phyloP scores from a whole-genome alignment of 2,888 invertebrate genomes.

The Dasypolia templi region DNA sequence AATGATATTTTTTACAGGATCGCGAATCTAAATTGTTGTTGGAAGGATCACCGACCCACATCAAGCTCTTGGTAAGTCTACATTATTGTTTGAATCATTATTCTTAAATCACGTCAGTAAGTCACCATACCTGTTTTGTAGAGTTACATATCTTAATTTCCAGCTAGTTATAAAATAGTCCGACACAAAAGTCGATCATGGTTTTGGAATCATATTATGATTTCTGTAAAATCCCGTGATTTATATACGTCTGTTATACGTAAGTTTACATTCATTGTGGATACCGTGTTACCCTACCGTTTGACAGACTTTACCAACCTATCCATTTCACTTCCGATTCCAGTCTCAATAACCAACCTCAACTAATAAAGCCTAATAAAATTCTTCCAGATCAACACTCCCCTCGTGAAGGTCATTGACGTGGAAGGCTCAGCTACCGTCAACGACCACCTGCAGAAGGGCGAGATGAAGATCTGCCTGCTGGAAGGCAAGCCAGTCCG shows the following conservation, averaged over 20 bases:
- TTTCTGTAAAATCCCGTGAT: no score
- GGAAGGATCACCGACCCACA: constrained; percentile 80
- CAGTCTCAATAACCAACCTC: background rate
- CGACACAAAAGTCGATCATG: background rate
- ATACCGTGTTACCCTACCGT: background rate
- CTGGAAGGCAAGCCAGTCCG: constrained; percentile 88
- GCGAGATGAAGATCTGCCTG: constrained; percentile 86
- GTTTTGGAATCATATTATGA: background rate
- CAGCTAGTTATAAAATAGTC: background rate
- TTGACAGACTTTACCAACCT: background rate
- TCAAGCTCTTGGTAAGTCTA: constrained; percentile 82
- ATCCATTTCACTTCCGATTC: background rate
- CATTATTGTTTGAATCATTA: background rate
- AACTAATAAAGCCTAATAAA: constrained; percentile 12
- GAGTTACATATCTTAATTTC: background rate
- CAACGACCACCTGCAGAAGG: constrained; percentile 87
- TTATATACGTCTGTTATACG: no score
- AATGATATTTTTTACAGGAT: constrained; percentile 72
- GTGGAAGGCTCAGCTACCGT: constrained; percentile 86
- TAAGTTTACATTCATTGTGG: background rate
- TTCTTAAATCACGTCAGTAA: background rate
- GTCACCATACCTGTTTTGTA: background rate
- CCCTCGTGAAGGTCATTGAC: constrained; percentile 89
- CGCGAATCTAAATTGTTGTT: constrained; percentile 82
- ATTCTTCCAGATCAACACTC: constrained; percentile 79